A percentile compares a stretch with the other conserved stretches of the same genome.
These are phyloP conservation scores for Pantherophis alleghaniensis DNA, from an alignment of 2,797 vertebrate species.

Conservation along the genomic window DNA sequence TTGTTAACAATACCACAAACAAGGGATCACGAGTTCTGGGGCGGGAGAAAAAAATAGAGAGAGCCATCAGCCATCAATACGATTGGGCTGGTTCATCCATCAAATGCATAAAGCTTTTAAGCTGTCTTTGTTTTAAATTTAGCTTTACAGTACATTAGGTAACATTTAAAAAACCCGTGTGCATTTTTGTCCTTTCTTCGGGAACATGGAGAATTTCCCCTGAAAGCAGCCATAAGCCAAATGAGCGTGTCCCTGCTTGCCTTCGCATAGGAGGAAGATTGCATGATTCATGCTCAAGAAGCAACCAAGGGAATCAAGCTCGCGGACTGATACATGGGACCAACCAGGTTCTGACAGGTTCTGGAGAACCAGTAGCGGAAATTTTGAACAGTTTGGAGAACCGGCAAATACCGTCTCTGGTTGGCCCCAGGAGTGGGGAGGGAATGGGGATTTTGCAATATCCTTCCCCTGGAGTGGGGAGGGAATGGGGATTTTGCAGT, in stretches of 20 bases:
- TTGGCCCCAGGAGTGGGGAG: no score
- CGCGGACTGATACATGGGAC: not conserved
- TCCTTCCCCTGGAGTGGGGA: no score
- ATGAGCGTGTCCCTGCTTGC: constrained; percentile 28
- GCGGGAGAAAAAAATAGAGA: not conserved
- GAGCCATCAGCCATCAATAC: constrained; percentile 66
- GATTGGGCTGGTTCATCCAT: constrained; percentile 65
- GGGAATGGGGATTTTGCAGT: no score
- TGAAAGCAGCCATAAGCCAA: constrained; percentile 60
- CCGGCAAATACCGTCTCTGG: no score
- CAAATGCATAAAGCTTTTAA: constrained; percentile 73
- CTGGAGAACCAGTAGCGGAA: no score
- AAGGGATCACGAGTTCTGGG: constrained; percentile 66
- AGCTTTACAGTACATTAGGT: constrained; percentile 70
- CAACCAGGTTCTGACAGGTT: no score
- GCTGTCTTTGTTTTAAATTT: constrained; percentile 71
- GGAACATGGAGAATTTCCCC: constrained; percentile 67
- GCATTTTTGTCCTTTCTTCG: constrained; percentile 68
- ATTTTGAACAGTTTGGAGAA: no score
- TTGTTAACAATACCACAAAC: constrained; percentile 67
- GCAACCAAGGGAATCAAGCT: not conserved
- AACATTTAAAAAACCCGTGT: constrained; percentile 70
- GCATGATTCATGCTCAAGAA: not conserved
- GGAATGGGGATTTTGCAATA: no score
- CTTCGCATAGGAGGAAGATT: constrained; percentile 12